Conservation (phyloP, 2,888 invertebrate species). For the Seira sanloemensis region DNA sequence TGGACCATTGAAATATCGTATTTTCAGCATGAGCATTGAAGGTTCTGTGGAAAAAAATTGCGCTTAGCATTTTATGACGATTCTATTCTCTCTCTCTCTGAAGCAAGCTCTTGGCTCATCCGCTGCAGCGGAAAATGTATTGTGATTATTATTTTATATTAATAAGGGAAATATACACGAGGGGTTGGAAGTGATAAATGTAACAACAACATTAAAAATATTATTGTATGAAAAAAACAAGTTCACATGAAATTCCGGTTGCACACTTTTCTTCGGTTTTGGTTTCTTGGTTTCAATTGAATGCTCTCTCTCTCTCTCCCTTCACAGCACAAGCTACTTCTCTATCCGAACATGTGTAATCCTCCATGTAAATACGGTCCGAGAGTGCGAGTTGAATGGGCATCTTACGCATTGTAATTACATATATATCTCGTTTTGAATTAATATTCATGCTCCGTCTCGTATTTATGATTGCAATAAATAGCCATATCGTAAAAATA, state of each 20-base stretch:
- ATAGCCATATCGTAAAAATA: slow-evolving; percentile 13
- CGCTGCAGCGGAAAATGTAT: neutral
- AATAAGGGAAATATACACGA: too few relatives aligned
- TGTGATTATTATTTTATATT: neutral
- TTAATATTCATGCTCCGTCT: slow-evolving; percentile 5
- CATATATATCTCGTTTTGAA: neutral
- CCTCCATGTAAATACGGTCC: slow-evolving; percentile 16
- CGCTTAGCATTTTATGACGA: slow-evolving; percentile 47
- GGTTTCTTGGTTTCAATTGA: slow-evolving; percentile 6
- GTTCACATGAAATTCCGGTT: slow-evolving; percentile 63
- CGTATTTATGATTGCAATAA: slow-evolving; percentile 9
- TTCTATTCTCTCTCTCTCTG: too few relatives aligned
- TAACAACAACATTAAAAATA: slow-evolving; percentile 19
- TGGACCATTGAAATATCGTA: neutral
- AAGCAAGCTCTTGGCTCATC: too few relatives aligned
- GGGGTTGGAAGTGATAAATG: slow-evolving; percentile 60
- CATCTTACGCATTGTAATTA: neutral
- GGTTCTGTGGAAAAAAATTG: slow-evolving; percentile 46
- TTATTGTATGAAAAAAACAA: slow-evolving; percentile 36
- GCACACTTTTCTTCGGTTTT: slow-evolving; percentile 21
- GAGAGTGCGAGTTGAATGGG: neutral
- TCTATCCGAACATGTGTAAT: neutral
- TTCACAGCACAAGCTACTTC: neutral
- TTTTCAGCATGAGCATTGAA: neutral
- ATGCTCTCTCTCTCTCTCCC: too few relatives aligned